Evolutionary conservation across 2,797 vertebrate species (phyloP).

Genomic region (Poeciliopsis paucimaculata): DNA sequence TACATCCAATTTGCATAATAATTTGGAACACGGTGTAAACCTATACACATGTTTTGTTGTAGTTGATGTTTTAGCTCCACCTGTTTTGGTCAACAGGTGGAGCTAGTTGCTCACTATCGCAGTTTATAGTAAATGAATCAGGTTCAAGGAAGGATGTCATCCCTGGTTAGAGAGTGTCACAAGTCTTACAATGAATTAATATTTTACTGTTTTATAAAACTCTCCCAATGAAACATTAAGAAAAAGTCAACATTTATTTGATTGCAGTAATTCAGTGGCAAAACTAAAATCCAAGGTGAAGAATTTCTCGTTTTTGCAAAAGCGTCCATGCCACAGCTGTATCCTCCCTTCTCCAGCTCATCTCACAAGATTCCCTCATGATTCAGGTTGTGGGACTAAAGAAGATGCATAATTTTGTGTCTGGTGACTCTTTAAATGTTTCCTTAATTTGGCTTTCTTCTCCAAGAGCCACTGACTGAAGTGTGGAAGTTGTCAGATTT

Average conservation of each 20-base stretch:
- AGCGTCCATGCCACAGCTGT: not conserved
- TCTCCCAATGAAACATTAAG: not conserved
- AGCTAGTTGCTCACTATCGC: not conserved
- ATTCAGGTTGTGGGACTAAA: not conserved
- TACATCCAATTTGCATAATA: no score
- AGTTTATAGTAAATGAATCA: not conserved
- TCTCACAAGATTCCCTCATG: not conserved
- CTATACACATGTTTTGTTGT: no score
- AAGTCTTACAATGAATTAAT: not conserved
- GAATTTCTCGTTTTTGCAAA: not conserved
- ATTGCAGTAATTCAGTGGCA: not conserved
- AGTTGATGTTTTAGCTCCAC: not conserved
- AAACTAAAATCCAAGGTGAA: not conserved
- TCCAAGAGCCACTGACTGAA: not conserved
- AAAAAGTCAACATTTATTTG: not conserved
- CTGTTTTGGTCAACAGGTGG: conserved; percentile 10
- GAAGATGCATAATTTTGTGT: not conserved
- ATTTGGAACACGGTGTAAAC: no score
- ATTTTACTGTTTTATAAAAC: not conserved
- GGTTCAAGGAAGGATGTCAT: not conserved
- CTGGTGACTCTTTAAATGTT: not conserved
- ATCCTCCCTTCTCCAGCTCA: not conserved
- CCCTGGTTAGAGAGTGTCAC: not conserved
- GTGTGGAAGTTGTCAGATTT: not conserved
- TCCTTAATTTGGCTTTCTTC: not conserved